Percentiles rank a stretch among this genome's conserved stretches.
phyloP scores from a whole-genome alignment of 1,140 invertebrate species.

The Papilio machaon region DNA sequence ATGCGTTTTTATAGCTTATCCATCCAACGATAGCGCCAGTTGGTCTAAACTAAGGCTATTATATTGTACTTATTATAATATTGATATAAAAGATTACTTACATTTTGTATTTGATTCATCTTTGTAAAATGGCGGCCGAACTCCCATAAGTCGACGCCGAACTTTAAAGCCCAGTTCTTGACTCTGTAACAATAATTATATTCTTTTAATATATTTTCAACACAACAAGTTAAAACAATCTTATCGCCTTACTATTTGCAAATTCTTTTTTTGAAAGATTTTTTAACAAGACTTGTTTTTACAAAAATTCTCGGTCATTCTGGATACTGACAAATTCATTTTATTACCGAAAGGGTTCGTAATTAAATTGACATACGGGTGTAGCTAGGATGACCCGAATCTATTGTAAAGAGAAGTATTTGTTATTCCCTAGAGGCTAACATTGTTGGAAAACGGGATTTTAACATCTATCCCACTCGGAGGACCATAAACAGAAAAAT shows the following conservation, averaged over 20 bases:
- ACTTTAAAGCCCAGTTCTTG: conserved; percentile 94
- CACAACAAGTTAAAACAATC: too few species aligned
- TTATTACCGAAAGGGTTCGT: neutral
- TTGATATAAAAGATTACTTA: conserved; percentile 80
- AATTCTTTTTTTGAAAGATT: neutral
- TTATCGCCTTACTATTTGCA: neutral
- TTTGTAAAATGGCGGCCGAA: conserved; percentile 93
- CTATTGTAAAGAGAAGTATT: neutral
- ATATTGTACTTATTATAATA: conserved; percentile 19
- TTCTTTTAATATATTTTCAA: neutral
- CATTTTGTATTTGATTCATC: conserved; percentile 92
- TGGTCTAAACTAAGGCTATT: conserved; percentile 27
- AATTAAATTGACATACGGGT: neutral
- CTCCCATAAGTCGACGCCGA: conserved; percentile 94
- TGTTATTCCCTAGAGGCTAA: neutral
- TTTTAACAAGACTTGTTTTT: conserved; percentile 16
- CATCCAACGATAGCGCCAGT: conserved; percentile 28
- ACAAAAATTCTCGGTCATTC: neutral
- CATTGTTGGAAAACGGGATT: neutral
- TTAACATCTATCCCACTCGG: neutral
- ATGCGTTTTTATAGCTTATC: conserved; percentile 34
- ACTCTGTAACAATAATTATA: conserved; percentile 87
- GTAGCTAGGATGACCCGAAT: neutral
- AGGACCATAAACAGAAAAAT: neutral
- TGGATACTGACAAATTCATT: neutral